Base-by-base conservation (phyloP, 2,113 vertebrate species). In the Dunckerocampus dactyliophorus region DNA sequence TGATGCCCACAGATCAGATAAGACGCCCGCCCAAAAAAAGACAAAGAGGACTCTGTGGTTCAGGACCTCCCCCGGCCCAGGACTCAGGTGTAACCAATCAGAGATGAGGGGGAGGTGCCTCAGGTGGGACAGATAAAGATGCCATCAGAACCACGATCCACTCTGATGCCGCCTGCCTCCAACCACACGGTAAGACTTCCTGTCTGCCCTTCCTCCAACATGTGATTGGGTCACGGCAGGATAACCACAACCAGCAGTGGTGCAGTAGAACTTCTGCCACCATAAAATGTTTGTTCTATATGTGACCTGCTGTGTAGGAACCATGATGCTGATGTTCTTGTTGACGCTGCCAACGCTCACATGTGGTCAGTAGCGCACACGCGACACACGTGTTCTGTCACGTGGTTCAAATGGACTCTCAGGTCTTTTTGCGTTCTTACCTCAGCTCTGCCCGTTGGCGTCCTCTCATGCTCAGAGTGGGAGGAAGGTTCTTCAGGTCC, bases 11-110 rank as follows among this genome's bases (percentile, higher is more conserved):
- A 45, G 59, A 76, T 78, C 80, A 68, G 67, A 79, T 81, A 74
- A 83, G 69, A 21, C 31, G 55, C 39, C 51, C 64, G 63, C 63
- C 55, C 59, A 28, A 28, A 0, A 1, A 0, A 0, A 66, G 59
- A 87, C 82, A 87, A 87, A 84, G 79, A 65, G 58, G 42, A 66
- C 65, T 66, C 73, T 84, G 78, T 84, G 62, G 74, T 20, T 20
- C 24, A 45, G 62, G 37, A 67, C 53, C 59, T 53, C 46, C 45
- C 16, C 72, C 52, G 46, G 46, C 56, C 47, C 15, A 31, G 60
- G 59, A 63, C 49, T 67, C 45, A 61, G 20, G 34, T 61, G 75
- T 58, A 72, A 72, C 61, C 62, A 31, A 19, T 2, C 48, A 50
- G 48, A 50, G 17, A 13, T 11, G 37, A 50, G n/a, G 48, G 11